Base-by-base conservation (phyloP, 2,113 vertebrate species). In the Lonchura striata region DNA sequence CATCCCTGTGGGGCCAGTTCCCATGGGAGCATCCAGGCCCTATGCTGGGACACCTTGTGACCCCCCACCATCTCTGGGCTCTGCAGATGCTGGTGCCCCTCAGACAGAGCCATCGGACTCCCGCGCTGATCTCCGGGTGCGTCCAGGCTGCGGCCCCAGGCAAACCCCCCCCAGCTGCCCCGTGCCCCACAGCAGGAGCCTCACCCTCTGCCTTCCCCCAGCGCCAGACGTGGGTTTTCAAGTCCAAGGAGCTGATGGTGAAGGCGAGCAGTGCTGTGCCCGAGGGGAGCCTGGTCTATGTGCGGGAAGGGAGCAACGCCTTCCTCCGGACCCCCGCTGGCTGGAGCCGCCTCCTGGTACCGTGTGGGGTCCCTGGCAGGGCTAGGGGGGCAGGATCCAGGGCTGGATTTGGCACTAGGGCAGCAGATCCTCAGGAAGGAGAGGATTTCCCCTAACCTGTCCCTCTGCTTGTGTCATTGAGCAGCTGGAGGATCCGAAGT, bases 281-380 rank as follows among this genome's bases (percentile, higher is more conserved):
- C 0, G 94, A 98, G 52, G 97, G 97, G 30, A 97, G 94, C 88
- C 82, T 98, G 91, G 97, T 94, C 33, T 98, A 97, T 0, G 94
- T 97, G 90, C 61, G 15, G 46, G 95, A 94, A 42, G 91, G 68
- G 42, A 96, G 42, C 81, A 96, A 78, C 3, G 96, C 95, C 65
- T 98, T 97, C 93, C 82, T 96, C 65, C 94, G 97, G 59, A 97
- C 96, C 22, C 69, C 74, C 49, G 33, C 56, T 0, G 96, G 96
- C 75, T 97, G 97, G 97, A 97, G 96, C 87, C 96, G 96, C 54
- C 90, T 97, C 44, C 81, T 95, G 96, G 97, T 97, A 96, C 22
- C 0, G 4, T 54, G 65, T 1, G 4, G 75, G 75, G 35, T 39
- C 21, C 44, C 31, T 49, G 0, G 0, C 6, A 35, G 57, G 33